Evolutionary conservation across 2,113 vertebrate genomes (phyloP).

Genomic region (Pongo abelii): DNA sequence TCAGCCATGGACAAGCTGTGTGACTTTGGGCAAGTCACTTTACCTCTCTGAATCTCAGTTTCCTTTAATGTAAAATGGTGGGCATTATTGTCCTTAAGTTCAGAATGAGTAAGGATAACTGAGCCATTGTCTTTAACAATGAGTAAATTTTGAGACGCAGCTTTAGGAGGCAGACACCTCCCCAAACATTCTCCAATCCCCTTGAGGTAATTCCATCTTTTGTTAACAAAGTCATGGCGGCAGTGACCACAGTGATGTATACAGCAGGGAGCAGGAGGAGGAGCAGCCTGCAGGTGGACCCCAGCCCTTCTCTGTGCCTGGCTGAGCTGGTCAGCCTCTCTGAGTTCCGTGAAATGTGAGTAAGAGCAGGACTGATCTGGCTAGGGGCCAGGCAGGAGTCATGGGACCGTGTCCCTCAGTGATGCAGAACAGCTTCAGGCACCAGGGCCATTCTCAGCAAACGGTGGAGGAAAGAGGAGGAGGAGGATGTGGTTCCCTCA

Average conservation of each 20-base stretch:
- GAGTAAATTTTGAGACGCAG: not conserved
- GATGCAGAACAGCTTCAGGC: fast-evolving
- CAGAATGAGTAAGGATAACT: not conserved
- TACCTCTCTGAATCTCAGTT: not conserved
- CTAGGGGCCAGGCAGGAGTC: fast-evolving
- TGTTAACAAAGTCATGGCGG: not conserved
- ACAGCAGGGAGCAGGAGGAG: fast-evolving
- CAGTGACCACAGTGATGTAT: not conserved
- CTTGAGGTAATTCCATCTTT: not conserved
- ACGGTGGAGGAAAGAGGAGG: fast-evolving
- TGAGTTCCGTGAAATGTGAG: not conserved
- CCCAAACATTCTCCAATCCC: too few species aligned
- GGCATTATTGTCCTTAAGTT: not conserved
- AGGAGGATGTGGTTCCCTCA: not conserved
- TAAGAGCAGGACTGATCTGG: not conserved
- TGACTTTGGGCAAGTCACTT: too few species aligned
- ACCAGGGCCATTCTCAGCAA: too few species aligned
- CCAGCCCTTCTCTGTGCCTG: too few species aligned
- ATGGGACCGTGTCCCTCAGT: fast-evolving
- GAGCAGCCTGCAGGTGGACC: fast-evolving
- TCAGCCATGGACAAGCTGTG: not conserved
- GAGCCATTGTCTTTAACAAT: fast-evolving
- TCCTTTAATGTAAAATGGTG: not conserved
- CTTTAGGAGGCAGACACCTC: not conserved
- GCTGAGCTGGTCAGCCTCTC: not conserved